These are phyloP conservation scores for Psittacula derbiana DNA, from an alignment of 2,797 vertebrate genomes.

Conservation along the genomic window DNA sequence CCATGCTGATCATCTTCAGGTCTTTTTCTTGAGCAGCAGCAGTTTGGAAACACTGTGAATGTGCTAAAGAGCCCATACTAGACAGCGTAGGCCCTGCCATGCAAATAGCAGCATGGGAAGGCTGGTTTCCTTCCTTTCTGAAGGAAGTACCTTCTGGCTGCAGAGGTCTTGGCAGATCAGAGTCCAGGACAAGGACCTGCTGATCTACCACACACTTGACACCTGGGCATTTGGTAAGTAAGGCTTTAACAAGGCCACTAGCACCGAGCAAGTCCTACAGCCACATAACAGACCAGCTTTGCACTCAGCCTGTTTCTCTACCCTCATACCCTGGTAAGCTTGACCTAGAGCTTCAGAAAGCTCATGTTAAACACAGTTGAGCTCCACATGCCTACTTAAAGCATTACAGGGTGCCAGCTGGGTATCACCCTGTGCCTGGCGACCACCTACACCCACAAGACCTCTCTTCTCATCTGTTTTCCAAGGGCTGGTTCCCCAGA, in stretches of 20 bases:
- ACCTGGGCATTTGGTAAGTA: background rate
- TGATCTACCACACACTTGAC: background rate
- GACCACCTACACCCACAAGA: background rate
- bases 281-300: background rate
- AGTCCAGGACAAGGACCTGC: background rate
- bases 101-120: background rate
- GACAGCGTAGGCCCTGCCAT: background rate
- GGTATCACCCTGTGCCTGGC: background rate
- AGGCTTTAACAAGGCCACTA: background rate
- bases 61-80: background rate
- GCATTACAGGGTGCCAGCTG: background rate
- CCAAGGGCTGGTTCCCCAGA: background rate
- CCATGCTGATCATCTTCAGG: background rate
- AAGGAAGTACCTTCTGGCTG: background rate
- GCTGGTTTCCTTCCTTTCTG: background rate
- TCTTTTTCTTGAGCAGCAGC: background rate
- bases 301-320: background rate
- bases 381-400: background rate
- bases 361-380: background rate
- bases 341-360: background rate
- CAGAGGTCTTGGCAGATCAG: background rate
- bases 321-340: background rate
- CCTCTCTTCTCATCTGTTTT: background rate
- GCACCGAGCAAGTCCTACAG: background rate
- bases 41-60: background rate